Percentiles rank a stretch among this genome's conserved stretches.
Conservation (phyloP, 2,888 invertebrate species). For the Aphodius sticticus region DNA sequence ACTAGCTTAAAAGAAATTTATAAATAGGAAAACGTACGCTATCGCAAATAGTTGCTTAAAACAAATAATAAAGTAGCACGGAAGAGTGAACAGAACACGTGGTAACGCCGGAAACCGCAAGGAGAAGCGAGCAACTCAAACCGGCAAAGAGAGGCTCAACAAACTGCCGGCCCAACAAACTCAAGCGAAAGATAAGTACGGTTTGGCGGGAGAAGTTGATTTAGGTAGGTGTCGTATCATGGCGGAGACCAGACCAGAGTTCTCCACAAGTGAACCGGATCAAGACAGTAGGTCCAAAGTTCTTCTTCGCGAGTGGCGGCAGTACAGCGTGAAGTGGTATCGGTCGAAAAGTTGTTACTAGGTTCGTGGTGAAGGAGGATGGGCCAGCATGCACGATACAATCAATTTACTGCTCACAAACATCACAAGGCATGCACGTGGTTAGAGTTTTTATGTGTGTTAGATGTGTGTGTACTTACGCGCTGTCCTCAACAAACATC, state of each 20-base stretch:
- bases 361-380: background rate
- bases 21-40: background rate
- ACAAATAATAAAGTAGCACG: too few relatives aligned
- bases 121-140: too few relatives aligned
- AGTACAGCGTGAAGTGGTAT: too few relatives aligned
- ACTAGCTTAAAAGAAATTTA: background rate
- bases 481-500: constrained; percentile 49
- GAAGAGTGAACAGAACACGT: too few relatives aligned
- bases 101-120: too few relatives aligned
- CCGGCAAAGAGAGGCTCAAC: too few relatives aligned
- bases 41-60: too few relatives aligned
- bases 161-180: too few relatives aligned
- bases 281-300: background rate
- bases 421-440: background rate
- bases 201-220: too few relatives aligned
- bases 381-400: background rate
- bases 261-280: background rate
- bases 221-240: too few relatives aligned
- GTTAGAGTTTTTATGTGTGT: background rate
- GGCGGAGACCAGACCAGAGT: too few relatives aligned
- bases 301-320: background rate
- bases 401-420: background rate
- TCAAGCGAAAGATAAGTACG: too few relatives aligned
- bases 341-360: background rate
- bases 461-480: constrained; percentile 43